Evolutionary conservation across 2,797 vertebrate genomes (phyloP), one percentile per base, ranked within the genome.

Genomic region (Takifugu rubripes): DNA sequence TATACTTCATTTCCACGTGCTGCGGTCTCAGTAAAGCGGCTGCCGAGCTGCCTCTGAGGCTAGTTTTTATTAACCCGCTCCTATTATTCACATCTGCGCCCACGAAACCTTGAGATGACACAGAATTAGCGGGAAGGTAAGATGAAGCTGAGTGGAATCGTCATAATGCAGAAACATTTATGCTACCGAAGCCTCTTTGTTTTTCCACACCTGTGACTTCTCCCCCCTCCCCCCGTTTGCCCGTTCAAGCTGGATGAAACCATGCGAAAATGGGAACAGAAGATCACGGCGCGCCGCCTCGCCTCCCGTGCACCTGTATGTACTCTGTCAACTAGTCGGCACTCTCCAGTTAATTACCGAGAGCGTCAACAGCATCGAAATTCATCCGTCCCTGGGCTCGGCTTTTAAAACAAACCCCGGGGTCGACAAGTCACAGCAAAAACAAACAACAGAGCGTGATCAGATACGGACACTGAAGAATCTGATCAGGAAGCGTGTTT

Each of bases 171-270:
- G 15, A 29, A 47, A 50, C 31, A 56, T 72, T 75, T 53, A 56
- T 33, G 62, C 6, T 17, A 6, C 15, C 6, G 42, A 44, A 68
- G 56, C 15, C 51, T 53, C 47, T 59, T 66, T 74, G 43, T 85
- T 79, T 74, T 74, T 70, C 64, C 69, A 72, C 83, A 87, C 78
- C 75, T 86, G 84, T 70, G 74, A 70, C 62, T 12, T 33, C 31
- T 33, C 8, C 31, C 36, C 36, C 36, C 12, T 36, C 33, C 33
- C 12, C 33, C 11, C 10, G 24, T 68, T 58, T 29, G 25, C 52
- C 52, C 54, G 46, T 66, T 64, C 43, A 72, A 47, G 73, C 56
- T 48, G 49, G 64, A 72, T 51, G 75, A 74, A 79, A 60, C 62
- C 61, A 73, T 74, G 69, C 54, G 44, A 56, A 78, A 83, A 79